Conservation (phyloP, 2,888 invertebrate species). For the Drosophila differens region DNA sequence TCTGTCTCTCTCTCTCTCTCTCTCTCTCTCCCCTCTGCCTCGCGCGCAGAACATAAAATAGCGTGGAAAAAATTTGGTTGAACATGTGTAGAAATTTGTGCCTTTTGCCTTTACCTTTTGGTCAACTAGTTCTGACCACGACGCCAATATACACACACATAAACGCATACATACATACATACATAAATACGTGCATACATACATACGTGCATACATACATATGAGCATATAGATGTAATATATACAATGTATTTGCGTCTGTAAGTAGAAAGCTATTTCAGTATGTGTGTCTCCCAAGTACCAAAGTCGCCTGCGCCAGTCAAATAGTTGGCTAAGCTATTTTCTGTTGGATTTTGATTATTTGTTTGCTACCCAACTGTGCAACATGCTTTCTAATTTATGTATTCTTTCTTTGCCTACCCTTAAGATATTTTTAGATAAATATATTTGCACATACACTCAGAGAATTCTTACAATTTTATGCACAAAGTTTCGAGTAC, state of each 20-base stretch:
- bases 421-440: conserved; percentile 48
- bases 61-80: conserved; percentile 12
- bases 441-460: conserved; percentile 9
- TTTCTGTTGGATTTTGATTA: conserved; percentile 17
- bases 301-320: conserved; percentile 15
- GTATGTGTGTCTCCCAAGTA: conserved; percentile 3
- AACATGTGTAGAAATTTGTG: conserved; percentile 28
- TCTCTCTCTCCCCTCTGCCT: not conserved
- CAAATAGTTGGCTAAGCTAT: conserved; percentile 24
- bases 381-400: conserved; percentile 27
- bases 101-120: conserved; percentile 27
- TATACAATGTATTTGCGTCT: not conserved
- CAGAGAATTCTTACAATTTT: conserved; percentile 1
- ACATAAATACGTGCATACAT: not conserved
- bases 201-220: not conserved
- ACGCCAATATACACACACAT: conserved; percentile 8
- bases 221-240: not conserved
- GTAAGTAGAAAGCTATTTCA: conserved; percentile 7
- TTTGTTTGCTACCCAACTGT: conserved; percentile 25
- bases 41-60: conserved; percentile 21
- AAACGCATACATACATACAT: not conserved
- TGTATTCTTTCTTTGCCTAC: conserved; percentile 26
- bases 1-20: conserved; percentile 10
- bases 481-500: not conserved
- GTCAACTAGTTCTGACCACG: conserved; percentile 37